phyloP scores from a whole-genome alignment of 2,113 vertebrate species.

The Anser cygnoides region DNA sequence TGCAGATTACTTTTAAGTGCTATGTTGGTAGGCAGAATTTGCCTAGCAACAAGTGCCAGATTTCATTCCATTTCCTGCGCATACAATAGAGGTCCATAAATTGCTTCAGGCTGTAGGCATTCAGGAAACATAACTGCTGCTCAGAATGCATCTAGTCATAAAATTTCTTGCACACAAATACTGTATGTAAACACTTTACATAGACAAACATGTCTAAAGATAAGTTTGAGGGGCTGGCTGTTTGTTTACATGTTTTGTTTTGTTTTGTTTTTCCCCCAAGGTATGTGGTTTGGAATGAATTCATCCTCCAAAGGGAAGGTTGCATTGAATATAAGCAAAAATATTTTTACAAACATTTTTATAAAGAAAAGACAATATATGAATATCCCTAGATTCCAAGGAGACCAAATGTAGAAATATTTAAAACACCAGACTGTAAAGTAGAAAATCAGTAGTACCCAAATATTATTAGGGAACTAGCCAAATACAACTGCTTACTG shows the following conservation, averaged over 20 bases:
- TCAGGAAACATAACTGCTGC: neutral
- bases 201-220: neutral
- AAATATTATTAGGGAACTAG: neutral
- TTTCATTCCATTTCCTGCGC: slow-evolving; percentile 16
- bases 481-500: neutral
- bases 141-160: neutral
- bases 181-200: neutral
- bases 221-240: neutral
- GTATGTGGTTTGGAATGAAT: neutral
- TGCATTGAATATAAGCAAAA: neutral
- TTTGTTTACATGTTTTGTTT: neutral
- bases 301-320: neutral
- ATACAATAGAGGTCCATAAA: neutral
- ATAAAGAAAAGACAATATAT: neutral
- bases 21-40: slow-evolving; percentile 14
- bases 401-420: neutral
- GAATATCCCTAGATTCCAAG: neutral
- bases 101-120: neutral
- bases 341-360: neutral
- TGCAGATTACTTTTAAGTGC: slow-evolving; percentile 20
- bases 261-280: neutral
- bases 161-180: neutral
- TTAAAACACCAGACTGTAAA: neutral
- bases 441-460: neutral
- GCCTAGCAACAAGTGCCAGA: slow-evolving; percentile 62